Percentiles rank a stretch among this genome's conserved stretches.
These are phyloP conservation scores for Delia radicum DNA, from an alignment of 1,140 invertebrate genomes.

Conservation along the genomic window DNA sequence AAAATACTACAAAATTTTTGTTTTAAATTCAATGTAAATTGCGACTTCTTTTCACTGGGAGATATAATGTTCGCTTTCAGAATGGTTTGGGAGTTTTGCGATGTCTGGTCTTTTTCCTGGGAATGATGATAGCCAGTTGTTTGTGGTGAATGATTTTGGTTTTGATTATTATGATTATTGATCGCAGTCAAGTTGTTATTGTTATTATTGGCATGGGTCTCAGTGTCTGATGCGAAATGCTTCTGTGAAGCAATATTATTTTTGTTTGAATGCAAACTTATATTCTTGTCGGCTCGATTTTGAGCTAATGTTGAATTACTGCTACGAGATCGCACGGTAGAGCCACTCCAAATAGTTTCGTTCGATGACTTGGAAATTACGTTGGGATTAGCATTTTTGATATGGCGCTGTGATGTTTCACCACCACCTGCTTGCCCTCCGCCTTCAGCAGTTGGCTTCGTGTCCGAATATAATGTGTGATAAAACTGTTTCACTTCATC, in stretches of 20 bases:
- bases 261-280: background rate
- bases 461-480: constrained; percentile 73
- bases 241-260: background rate
- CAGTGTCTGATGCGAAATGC: background rate
- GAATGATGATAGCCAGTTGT: background rate
- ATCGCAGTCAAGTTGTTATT: constrained; percentile 49
- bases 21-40: constrained; percentile 68
- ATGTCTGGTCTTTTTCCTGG: constrained; percentile 2
- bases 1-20: constrained; percentile 84
- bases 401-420: background rate
- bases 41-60: constrained; percentile 48
- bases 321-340: constrained; percentile 41
- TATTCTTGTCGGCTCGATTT: constrained; percentile 27
- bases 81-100: background rate
- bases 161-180: constrained; percentile 34
- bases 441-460: constrained; percentile 42
- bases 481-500: constrained; percentile 82
- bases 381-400: background rate
- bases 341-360: constrained; percentile 48
- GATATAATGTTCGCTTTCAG: constrained; percentile 55
- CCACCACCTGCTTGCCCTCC: constrained; percentile 27
- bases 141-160: constrained; percentile 21
- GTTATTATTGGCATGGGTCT: constrained; percentile 52
- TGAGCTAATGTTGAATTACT: constrained; percentile 26
- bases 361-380: constrained; percentile 40